Conservation (phyloP, 2,888 invertebrate species). For the Digitonthophagus gazella region DNA sequence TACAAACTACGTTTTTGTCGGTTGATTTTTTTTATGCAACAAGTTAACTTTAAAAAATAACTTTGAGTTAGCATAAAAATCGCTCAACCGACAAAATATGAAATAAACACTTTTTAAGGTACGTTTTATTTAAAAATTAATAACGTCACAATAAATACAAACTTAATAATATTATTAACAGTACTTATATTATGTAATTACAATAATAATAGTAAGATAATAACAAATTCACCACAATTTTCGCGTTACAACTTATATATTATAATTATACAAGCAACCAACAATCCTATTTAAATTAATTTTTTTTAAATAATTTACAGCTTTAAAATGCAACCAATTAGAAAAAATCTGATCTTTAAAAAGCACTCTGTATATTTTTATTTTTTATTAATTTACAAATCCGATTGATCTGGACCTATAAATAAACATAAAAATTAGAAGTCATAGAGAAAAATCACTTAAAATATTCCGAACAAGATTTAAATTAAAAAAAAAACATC, state of each 20-base stretch:
- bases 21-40: not conserved
- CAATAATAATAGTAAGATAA: not conserved
- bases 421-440: constrained; percentile 37
- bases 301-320: constrained; percentile 18
- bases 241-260: not conserved
- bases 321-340: constrained; percentile 15
- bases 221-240: not conserved
- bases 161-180: not conserved
- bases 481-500: not conserved
- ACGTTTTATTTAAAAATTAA: not conserved
- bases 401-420: constrained; percentile 63
- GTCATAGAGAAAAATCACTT: constrained; percentile 1
- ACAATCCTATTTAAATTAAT: not conserved
- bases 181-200: not conserved
- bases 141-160: not conserved
- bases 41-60: no score
- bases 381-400: constrained; percentile 51
- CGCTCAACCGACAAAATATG: not conserved
- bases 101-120: not conserved
- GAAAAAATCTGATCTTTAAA: not conserved
- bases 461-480: constrained; percentile 2
- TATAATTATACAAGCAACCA: not conserved
- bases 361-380: constrained; percentile 16
- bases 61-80: not conserved
- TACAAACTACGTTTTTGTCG: not conserved